A percentile compares a stretch with the other conserved stretches of the same genome.
Conservation (phyloP, 2,113 vertebrate species). For the Astatotilapia flaviijosephi region DNA sequence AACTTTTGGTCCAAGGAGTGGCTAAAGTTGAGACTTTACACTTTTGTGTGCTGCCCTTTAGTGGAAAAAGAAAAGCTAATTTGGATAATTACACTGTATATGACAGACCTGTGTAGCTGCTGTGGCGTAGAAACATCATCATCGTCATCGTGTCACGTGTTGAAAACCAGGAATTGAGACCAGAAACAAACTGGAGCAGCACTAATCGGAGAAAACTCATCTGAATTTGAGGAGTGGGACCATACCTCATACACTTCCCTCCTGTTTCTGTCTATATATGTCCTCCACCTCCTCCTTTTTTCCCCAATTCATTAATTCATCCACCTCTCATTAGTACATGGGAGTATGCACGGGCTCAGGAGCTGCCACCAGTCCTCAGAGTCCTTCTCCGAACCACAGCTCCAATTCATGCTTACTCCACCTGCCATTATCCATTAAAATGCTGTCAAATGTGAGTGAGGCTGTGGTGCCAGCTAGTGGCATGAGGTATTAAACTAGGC, state of each 20-base stretch:
- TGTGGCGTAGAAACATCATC: not conserved
- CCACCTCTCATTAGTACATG: not conserved
- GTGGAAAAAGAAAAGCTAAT: not conserved
- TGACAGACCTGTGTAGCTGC: not conserved
- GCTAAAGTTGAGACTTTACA: not conserved
- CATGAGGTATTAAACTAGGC: not conserved
- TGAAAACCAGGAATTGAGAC: not conserved
- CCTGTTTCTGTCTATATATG: not conserved
- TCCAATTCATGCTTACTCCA: not conserved
- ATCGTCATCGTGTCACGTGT: not conserved
- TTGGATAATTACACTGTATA: not conserved
- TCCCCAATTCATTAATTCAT: not conserved
- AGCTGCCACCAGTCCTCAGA: not conserved
- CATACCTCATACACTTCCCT: not conserved
- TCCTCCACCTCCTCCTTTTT: not conserved
- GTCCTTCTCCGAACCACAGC: not conserved
- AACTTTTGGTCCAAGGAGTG: conserved; percentile 1
- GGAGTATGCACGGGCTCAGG: not conserved
- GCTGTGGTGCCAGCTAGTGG: not conserved
- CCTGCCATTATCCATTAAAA: not conserved
- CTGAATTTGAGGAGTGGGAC: not conserved
- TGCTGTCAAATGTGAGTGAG: not conserved
- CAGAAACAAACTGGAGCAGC: not conserved
- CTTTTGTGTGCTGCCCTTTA: not conserved
- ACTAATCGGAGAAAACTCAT: not conserved